Base-by-base conservation (phyloP, 2,888 invertebrate species). In the Loripinus fragilis region DNA sequence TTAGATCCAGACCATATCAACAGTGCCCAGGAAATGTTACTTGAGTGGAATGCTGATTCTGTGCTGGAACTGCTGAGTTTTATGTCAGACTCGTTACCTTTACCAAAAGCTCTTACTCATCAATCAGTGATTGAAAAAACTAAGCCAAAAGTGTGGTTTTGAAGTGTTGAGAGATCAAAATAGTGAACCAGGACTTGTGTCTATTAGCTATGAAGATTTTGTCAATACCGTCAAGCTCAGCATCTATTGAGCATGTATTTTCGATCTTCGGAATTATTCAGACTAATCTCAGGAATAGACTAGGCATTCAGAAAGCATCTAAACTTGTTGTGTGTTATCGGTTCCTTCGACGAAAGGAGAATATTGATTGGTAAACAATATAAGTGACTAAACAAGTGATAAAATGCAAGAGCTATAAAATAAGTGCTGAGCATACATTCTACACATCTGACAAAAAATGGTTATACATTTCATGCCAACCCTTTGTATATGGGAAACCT, bases 251-350 rank as follows among this genome's bases (percentile, higher is more conserved):
- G 64, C 38, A 71, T 17, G 66, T 79, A 15, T 79, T 82, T 38
- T 74, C 76, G 38, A 81, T 79, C 52, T 78, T 82, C 48, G 67
- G 76, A 33, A 0, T 71, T 7, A 74, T 82, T 28, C 76, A 82
- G 48, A 82, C 76, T 20, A 76, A 79, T 38, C 72, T 82, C 23
- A 66, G 81, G 25, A 81, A 45, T 20, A 45, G 45, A 12, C 17
- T 45, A 20, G 45, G 17, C 3, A 8, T 45, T 15, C 45, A 45
- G 45, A 78, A 72, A 42, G 52, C 67, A 48, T 72, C 38, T 30
- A 81, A 81, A 50, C 66, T 81, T 20, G 78, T 81, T n/a, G 64
- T 78, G 12, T 78, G 81, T 45, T 79, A 81, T 65, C 25, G 78
- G 8, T 65, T 66, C 33, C 66, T 79, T 0, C 60, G 81, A n/a